Evolutionary conservation across 2,797 vertebrate genomes (phyloP).

Genomic region (Crenuchus spilurus): DNA sequence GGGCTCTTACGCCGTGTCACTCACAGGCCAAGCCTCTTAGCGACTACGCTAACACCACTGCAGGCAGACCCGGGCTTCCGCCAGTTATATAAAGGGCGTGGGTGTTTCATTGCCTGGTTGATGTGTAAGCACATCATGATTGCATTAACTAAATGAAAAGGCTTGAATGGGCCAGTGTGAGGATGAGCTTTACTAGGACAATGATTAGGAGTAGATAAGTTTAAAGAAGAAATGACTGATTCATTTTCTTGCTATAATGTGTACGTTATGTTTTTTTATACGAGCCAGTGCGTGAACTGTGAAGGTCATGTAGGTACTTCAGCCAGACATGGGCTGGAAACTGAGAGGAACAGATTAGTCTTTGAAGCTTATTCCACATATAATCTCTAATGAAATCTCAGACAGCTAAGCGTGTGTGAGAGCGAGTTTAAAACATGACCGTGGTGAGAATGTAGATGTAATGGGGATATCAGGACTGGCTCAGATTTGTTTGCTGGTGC

Average conservation of each 20-base stretch:
- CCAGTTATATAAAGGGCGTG: constrained; percentile 60
- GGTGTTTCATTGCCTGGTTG: constrained; percentile 1
- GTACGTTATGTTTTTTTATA: background rate
- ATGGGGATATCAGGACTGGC: background rate
- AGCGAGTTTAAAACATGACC: background rate
- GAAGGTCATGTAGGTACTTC: background rate
- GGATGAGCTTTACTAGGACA: background rate
- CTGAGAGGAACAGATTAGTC: background rate
- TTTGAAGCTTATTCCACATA: background rate
- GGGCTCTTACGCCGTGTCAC: background rate
- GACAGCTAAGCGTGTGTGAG: background rate
- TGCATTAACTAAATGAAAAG: constrained; percentile 24
- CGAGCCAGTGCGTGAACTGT: background rate
- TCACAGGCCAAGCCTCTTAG: constrained; percentile 18
- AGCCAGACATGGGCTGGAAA: background rate
- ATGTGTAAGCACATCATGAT: background rate
- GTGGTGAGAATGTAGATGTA: background rate
- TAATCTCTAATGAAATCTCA: constrained; percentile 11
- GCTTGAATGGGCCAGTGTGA: background rate
- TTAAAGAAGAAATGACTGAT: background rate
- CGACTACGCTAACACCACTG: constrained; percentile 59
- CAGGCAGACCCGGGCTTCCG: constrained; percentile 37
- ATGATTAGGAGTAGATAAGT: background rate
- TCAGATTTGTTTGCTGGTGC: background rate
- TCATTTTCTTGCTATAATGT: background rate